phyloP scores from a whole-genome alignment of 92 coral and sea anemone genomes.

The Plumapathes pennacea region DNA sequence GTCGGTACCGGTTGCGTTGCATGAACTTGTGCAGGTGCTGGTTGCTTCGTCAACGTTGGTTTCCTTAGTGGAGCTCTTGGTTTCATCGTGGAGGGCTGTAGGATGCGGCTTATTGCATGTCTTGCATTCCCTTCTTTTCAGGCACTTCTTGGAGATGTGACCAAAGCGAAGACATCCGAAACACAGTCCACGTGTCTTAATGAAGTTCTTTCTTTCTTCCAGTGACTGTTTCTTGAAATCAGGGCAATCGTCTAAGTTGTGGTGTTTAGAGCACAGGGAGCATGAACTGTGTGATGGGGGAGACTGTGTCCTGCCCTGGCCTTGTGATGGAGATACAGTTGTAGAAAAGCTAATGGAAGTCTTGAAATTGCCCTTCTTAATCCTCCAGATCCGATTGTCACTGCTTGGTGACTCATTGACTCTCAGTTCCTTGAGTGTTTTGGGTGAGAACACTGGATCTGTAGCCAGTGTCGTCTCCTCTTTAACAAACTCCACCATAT shows the following conservation, averaged over 20 bases:
- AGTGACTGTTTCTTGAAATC: slow-evolving; percentile 22
- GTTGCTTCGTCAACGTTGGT: slow-evolving; percentile 12
- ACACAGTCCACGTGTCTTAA: slow-evolving; percentile 16
- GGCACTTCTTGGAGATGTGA: slow-evolving; percentile 28
- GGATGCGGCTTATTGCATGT: slow-evolving; percentile 33
- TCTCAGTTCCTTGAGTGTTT: slow-evolving; percentile 22
- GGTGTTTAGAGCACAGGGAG: slow-evolving; percentile 5
- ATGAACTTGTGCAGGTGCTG: slow-evolving; percentile 28
- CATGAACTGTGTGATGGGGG: neutral
- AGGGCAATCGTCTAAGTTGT: slow-evolving; percentile 14
- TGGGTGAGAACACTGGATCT: slow-evolving; percentile 43
- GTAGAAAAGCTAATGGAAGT: slow-evolving; percentile 10
- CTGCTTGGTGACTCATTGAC: neutral
- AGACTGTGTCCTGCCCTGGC: neutral
- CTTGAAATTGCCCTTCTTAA: neutral
- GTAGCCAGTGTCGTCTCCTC: slow-evolving; percentile 34
- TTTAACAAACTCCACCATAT: slow-evolving; percentile 19
- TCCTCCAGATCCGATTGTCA: neutral
- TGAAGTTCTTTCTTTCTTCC: slow-evolving; percentile 20
- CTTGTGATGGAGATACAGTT: neutral
- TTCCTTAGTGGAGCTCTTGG: slow-evolving; percentile 13
- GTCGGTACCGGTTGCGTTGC: slow-evolving; percentile 31
- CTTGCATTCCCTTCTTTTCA: slow-evolving; percentile 12
- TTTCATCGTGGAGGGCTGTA: slow-evolving; percentile 39
- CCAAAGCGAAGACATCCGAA: slow-evolving; percentile 33